Percentiles rank a stretch among this genome's conserved stretches.
These are phyloP conservation scores for Atractosteus spatula DNA, from an alignment of 2,113 vertebrate genomes.

Conservation along the genomic window DNA sequence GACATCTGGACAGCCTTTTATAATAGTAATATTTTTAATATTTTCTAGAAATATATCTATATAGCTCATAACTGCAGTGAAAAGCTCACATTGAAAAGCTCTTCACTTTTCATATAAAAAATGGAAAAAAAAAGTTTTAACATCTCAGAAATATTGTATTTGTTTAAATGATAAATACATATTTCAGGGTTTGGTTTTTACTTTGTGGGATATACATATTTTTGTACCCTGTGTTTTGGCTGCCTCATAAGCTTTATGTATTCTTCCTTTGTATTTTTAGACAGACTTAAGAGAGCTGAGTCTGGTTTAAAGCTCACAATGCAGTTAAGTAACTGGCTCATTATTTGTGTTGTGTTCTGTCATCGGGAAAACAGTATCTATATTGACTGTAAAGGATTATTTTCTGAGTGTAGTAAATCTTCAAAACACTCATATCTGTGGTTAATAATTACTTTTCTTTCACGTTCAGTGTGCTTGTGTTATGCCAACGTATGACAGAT, in stretches of 20 bases:
- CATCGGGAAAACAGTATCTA: neutral
- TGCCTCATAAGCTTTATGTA: neutral
- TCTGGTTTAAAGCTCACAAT: neutral
- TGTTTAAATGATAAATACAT: too few species aligned
- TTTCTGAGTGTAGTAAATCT: conserved; percentile 12
- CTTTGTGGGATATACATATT: too few species aligned
- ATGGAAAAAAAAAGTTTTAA: too few species aligned
- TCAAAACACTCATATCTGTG: conserved; percentile 28
- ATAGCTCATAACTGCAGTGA: too few species aligned
- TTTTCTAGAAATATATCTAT: too few species aligned
- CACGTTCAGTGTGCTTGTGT: conserved; percentile 29
- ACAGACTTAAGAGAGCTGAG: neutral
- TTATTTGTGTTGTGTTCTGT: neutral
- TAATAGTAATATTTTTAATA: too few species aligned
- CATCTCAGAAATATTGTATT: too few species aligned
- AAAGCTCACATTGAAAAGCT: too few species aligned
- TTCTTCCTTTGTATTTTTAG: neutral
- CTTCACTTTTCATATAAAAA: too few species aligned
- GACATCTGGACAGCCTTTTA: too few species aligned
- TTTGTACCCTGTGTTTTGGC: too few species aligned
- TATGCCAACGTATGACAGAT: conserved; percentile 58
- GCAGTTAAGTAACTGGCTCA: neutral
- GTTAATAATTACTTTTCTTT: conserved; percentile 26
- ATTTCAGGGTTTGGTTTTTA: too few species aligned
- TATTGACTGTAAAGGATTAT: neutral